Percentiles rank a stretch among this genome's conserved stretches.
Conservation (phyloP, 2,888 invertebrate genomes). For the Macaria notata region DNA sequence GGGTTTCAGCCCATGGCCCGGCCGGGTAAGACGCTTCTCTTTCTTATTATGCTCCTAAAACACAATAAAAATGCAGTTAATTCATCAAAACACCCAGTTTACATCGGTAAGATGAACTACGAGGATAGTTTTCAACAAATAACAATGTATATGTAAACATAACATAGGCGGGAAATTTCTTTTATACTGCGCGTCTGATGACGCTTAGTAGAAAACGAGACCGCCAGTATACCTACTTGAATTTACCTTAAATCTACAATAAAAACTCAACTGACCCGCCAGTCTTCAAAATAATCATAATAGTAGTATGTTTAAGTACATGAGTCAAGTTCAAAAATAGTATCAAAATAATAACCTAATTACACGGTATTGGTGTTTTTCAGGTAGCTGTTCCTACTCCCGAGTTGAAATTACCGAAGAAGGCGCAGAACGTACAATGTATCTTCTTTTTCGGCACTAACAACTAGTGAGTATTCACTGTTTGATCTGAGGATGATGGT, state of each 20-base stretch:
- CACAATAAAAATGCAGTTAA: conserved; percentile 22
- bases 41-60: conserved; percentile 40
- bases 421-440: conserved; percentile 88
- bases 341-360: conserved; percentile 45
- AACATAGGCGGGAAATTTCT: conserved; percentile 58
- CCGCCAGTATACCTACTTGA: conserved; percentile 9
- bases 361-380: conserved; percentile 51
- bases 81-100: conserved; percentile 14
- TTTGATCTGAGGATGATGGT: background rate
- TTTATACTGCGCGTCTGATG: conserved; percentile 36
- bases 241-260: background rate
- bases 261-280: background rate
- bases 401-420: conserved; percentile 88
- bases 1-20: conserved; percentile 98
- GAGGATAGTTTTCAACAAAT: too few relatives aligned
- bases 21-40: conserved; percentile 90
- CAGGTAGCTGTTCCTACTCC: conserved; percentile 92
- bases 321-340: conserved; percentile 15
- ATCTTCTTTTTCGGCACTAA: conserved; percentile 97
- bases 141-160: conserved; percentile 17
- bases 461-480: conserved; percentile 91
- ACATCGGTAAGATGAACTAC: too few relatives aligned
- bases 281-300: too few relatives aligned
- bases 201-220: conserved; percentile 30
- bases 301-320: background rate